phyloP scores from a whole-genome alignment of 2,888 invertebrate genomes.

The Atherix ibis region DNA sequence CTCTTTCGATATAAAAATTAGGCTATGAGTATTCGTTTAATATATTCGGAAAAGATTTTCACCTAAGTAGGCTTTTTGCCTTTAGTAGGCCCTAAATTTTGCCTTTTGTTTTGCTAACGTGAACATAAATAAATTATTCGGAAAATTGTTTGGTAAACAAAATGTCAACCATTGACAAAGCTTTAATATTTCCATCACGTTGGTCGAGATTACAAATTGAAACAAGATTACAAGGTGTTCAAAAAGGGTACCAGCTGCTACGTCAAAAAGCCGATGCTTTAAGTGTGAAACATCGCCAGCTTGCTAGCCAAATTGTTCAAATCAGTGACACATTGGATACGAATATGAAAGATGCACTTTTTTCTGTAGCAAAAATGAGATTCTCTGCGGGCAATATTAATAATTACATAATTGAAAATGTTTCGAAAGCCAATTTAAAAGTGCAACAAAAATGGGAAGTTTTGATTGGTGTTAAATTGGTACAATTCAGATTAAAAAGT shows the following conservation, averaged over 20 bases:
- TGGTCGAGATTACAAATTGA: slow-evolving; percentile 3
- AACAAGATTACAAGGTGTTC: neutral
- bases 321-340: neutral
- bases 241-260: slow-evolving; percentile 5
- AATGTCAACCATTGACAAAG: slow-evolving; percentile 1
- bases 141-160: no score
- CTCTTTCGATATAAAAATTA: no score
- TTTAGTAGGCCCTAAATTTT: no score
- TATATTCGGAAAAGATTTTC: no score
- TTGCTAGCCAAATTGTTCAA: neutral
- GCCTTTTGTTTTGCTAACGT: no score
- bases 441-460: slow-evolving; percentile 1
- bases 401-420: slow-evolving; percentile 1
- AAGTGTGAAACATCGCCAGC: neutral
- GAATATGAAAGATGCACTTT: slow-evolving; percentile 2
- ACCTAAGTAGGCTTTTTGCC: no score
- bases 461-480: slow-evolving; percentile 1
- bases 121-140: no score
- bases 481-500: neutral
- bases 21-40: no score
- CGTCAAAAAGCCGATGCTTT: slow-evolving; percentile 6
- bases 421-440: neutral
- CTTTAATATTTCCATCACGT: slow-evolving; percentile 3
- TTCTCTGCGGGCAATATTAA: slow-evolving; percentile 5
- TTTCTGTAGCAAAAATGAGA: slow-evolving; percentile 1